phyloP scores from a whole-genome alignment of 1,140 invertebrate genomes.

The Elysia chlorotica region DNA sequence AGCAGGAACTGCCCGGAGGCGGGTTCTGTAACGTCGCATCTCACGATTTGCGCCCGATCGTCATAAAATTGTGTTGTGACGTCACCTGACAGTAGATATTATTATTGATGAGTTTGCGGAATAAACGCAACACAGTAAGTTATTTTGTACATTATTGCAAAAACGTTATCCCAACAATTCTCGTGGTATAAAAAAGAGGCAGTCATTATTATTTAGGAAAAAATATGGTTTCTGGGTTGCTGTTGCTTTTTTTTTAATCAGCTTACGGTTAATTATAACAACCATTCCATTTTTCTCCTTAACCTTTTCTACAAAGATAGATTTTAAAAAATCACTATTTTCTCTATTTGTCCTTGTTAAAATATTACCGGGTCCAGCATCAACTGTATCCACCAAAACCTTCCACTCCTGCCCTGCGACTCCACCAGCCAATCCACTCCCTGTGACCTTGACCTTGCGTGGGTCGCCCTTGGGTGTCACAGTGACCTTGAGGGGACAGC shows the following conservation, averaged over 20 bases:
- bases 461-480: slow-evolving; percentile 78
- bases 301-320: too few species aligned
- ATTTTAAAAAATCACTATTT: too few species aligned
- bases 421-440: slow-evolving; percentile 84
- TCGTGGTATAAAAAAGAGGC: neutral
- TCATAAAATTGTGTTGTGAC: neutral
- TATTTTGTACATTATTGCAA: too few species aligned
- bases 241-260: too few species aligned
- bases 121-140: too few species aligned
- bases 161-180: neutral
- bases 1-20: slow-evolving; percentile 96
- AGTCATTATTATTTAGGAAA: too few species aligned
- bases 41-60: slow-evolving; percentile 69
- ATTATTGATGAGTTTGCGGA: too few species aligned
- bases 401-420: slow-evolving; percentile 93
- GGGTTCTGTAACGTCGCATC: slow-evolving; percentile 97
- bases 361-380: slow-evolving; percentile 79
- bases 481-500: slow-evolving; percentile 89
- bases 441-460: slow-evolving; percentile 84
- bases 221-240: too few species aligned
- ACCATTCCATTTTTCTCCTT: too few species aligned
- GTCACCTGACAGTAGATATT: neutral
- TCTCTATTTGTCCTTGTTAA: too few species aligned
- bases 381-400: slow-evolving; percentile 92
- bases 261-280: too few species aligned